A percentile compares a stretch with the other conserved stretches of the same genome.
These are phyloP conservation scores for Diachasma alloeum DNA, from an alignment of 1,140 invertebrate species.

Conservation along the genomic window DNA sequence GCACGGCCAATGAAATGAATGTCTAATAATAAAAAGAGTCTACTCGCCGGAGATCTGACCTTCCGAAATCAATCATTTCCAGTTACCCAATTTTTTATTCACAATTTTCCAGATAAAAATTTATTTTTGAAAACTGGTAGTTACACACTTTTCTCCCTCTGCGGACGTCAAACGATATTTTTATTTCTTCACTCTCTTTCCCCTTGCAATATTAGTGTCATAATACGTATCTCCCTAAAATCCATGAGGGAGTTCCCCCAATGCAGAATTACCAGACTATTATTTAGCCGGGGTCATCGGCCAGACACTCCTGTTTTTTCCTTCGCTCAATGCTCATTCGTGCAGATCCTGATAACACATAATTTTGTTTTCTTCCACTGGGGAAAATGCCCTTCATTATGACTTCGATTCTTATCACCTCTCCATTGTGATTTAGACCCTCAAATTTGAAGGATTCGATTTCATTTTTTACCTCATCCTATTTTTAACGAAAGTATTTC, in stretches of 20 bases:
- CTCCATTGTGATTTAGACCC: not conserved
- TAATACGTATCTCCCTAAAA: not conserved
- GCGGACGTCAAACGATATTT: no score
- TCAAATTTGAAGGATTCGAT: not conserved
- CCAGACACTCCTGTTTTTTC: constrained; percentile 3
- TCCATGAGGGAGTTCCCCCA: not conserved
- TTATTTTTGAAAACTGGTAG: no score
- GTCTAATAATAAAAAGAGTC: no score
- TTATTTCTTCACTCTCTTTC: not conserved
- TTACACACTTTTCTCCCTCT: no score
- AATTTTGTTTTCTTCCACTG: not conserved
- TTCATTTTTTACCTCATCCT: not conserved
- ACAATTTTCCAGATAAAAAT: no score
- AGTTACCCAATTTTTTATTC: no score
- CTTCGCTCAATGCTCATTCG: not conserved
- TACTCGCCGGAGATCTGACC: no score
- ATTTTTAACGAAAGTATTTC: no score
- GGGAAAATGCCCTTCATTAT: not conserved
- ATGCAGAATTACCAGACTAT: not conserved
- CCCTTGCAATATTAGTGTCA: not conserved
- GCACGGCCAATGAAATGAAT: no score
- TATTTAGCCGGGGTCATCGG: constrained; percentile 11
- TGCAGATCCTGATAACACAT: not conserved
- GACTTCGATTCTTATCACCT: not conserved
- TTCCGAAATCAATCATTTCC: no score